Base-by-base conservation (phyloP, 2,888 invertebrate species). In the Melangyna quadrimaculata region DNA sequence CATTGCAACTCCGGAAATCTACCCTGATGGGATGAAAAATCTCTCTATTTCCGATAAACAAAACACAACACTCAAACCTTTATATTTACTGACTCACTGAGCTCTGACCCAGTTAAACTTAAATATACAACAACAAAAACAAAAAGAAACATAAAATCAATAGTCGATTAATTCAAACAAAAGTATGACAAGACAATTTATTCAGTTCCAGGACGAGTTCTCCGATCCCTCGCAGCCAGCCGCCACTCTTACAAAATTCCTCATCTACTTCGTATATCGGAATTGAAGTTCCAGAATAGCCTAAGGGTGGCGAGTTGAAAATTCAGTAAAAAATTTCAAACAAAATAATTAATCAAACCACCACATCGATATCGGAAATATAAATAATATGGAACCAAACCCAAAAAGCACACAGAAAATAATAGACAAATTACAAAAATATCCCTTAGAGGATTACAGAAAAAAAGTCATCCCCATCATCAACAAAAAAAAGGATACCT, bases 291-390 rank as follows among this genome's bases (percentile, higher is more conserved):
- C 37, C 37, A 48, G 27, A 61, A 78, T 61, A 61, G 55, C 73
- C 57, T 45, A n/a, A 40, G 59, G 78, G 78, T 9, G 67, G 32
- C n/a, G 22, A 51, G 35, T 51, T 67, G 2, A 51, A 43, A 65
- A 75, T 22, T 29, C 69, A 29, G 17, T 3, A 40, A n/a, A 29
- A 48, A 63, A n/a, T n/a, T 29, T 37, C 65, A 29, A 51, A 74
- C 17, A 48, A 75, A 75, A 77, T 84, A 75, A 84, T 84, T 84
- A 75, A 84, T 84, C 84, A 84, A 65, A 72, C 35, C 45, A 40
- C 74, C 75, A 79, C 65, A 70, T 79, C 59, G 59, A 84, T 53
- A 55, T 79, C 59, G 59, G 79, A 45, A 55, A 59, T 40, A 27
- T 51, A 59, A 72, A 57, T 67, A 67, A 14, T 12, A 14, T n/a